These are phyloP conservation scores for Grus americana DNA, from an alignment of 2,113 vertebrate species.

Conservation along the genomic window DNA sequence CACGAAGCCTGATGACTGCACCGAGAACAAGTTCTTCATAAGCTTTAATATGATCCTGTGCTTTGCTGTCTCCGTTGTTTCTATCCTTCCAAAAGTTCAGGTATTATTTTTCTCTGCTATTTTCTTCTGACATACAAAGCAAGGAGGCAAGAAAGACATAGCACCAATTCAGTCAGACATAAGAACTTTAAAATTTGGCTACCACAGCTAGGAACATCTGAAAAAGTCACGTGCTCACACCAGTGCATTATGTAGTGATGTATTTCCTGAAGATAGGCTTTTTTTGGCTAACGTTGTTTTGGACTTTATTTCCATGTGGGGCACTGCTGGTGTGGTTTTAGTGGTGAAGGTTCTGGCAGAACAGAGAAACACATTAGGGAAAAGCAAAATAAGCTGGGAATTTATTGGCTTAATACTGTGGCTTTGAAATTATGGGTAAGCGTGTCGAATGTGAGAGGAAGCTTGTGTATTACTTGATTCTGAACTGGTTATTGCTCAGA, in stretches of 20 bases:
- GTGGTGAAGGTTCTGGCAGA: background rate
- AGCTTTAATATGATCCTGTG: conserved; percentile 88
- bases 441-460: background rate
- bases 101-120: conserved; percentile 66
- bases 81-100: conserved; percentile 89
- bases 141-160: background rate
- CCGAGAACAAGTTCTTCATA: conserved; percentile 93
- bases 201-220: background rate
- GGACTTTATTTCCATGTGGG: background rate
- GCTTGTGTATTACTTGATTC: background rate
- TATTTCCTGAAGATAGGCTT: background rate
- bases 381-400: background rate
- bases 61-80: conserved; percentile 81
- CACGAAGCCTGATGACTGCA: conserved; percentile 82
- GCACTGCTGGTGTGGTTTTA: background rate
- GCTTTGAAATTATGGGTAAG: background rate
- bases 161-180: background rate
- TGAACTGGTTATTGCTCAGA: background rate
- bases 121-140: background rate
- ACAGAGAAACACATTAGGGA: background rate
- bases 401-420: background rate
- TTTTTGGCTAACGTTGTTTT: background rate
- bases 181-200: background rate
- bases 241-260: fast-evolving
- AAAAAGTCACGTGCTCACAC: background rate